Evolutionary conservation across 2,888 invertebrate genomes (phyloP), one percentile per base, ranked within the genome.

Genomic region (Spodoptera picta): DNA sequence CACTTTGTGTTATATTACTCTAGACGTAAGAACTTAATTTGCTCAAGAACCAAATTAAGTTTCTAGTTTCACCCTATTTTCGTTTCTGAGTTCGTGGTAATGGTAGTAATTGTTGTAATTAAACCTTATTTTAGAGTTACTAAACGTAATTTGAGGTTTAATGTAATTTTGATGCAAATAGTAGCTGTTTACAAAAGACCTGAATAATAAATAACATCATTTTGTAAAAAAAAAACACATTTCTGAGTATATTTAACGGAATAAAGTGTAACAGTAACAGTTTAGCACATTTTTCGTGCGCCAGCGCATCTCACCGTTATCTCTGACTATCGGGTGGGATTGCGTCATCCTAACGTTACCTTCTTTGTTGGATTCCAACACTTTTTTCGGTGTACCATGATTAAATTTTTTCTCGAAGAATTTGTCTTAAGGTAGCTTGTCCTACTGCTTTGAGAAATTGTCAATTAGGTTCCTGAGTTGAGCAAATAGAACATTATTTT

Each of bases 271-370:
- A 76, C 79, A 76, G 68, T 66, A 70, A 76, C 53, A 44, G 64
- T 76, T 77, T 73, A 76, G 66, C 70, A 73, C 65, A 64, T 77
- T 77, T 36, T 73, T 70, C 41, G 66, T 70, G 62, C 64, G 68
- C 63, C 55, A 4, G 65, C 73, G 67, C 70, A 73, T 69, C 74
- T 52, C 59, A 65, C 77, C 74, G 77, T 68, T 73, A 69, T 60
- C 67, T 65, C 65, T 68, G 53, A 56, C 69, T 24, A 63, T 59
- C 63, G 63, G 72, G 60, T 64, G 60, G 57, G 27, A 50, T 76
- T 77, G 69, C 79, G 73, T 77, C 79, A 77, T 67, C 42, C 50
- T 74, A 74, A 75, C 75, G 70, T 57, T 70, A 70, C 57, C 69
- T 36, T 75, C 75, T 65, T 74, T 69, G 75, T 72, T 69, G 48